These are phyloP conservation scores for Drosophila incognita DNA, from an alignment of 2,888 invertebrate genomes.

Conservation along the genomic window DNA sequence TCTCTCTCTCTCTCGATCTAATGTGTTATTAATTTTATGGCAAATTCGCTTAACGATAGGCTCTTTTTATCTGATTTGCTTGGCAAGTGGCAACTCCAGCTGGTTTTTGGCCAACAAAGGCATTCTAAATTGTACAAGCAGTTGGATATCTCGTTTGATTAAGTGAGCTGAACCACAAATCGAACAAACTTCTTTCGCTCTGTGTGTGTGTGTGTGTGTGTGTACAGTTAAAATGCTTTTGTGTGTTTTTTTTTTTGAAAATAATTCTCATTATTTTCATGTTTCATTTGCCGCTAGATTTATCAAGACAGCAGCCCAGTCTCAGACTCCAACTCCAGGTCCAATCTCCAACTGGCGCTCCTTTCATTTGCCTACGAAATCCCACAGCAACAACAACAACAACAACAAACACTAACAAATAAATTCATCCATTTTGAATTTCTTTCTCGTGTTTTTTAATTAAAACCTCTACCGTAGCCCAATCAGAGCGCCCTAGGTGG, in stretches of 20 bases:
- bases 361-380: slow-evolving; percentile 68
- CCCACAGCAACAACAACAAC: slow-evolving; percentile 5
- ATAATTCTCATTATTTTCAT: slow-evolving; percentile 81
- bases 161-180: slow-evolving; percentile 67
- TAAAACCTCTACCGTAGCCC: slow-evolving; percentile 81
- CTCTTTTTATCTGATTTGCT: slow-evolving; percentile 5
- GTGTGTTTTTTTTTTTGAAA: slow-evolving; percentile 40
- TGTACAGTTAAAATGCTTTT: slow-evolving; percentile 69
- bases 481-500: slow-evolving; percentile 84
- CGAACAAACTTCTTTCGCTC: background rate
- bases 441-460: slow-evolving; percentile 77
- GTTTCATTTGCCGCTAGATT: slow-evolving; percentile 78
- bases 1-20: slow-evolving; percentile 51
- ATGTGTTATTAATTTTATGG: slow-evolving; percentile 81
- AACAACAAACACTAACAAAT: slow-evolving; percentile 7
- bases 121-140: slow-evolving; percentile 79
- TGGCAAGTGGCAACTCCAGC: slow-evolving; percentile 31
- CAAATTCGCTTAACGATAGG: slow-evolving; percentile 64
- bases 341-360: slow-evolving; percentile 51
- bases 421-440: slow-evolving; percentile 46
- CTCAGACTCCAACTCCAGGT: slow-evolving; percentile 5
- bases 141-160: slow-evolving; percentile 83
- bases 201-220: background rate
- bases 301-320: slow-evolving; percentile 52
- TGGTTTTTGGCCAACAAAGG: slow-evolving; percentile 61